A percentile compares a stretch with the other conserved stretches of the same genome.
Evolutionary conservation across 1,140 invertebrate species (phyloP).

Genomic region (Tetramorium simillimum): DNA sequence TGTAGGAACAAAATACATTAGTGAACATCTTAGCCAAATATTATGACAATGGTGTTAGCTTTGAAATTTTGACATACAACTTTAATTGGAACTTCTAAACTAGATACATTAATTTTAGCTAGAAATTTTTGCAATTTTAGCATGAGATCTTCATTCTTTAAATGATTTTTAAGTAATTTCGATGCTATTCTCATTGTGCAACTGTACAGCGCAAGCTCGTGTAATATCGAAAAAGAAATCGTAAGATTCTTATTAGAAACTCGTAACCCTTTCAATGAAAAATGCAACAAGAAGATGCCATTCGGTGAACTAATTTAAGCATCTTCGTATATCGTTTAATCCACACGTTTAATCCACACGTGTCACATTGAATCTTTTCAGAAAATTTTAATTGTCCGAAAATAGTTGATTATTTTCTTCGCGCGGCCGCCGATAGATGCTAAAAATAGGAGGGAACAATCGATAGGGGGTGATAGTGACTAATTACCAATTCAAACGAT

Average conservation of each 20-base stretch:
- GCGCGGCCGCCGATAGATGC: neutral
- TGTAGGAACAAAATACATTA: too few species aligned
- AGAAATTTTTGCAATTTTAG: neutral
- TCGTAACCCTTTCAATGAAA: too few species aligned
- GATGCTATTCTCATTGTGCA: neutral
- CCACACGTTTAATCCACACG: neutral
- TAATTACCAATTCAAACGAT: constrained; percentile 59
- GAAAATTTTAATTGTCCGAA: constrained; percentile 4
- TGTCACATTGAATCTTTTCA: neutral
- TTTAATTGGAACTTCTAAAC: neutral
- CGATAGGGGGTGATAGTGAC: constrained; percentile 21
- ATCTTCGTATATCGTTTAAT: neutral
- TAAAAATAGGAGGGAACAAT: constrained; percentile 44
- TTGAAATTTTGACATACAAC: too few species aligned
- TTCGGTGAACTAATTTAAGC: neutral
- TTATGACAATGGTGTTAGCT: too few species aligned
- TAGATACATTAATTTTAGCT: neutral
- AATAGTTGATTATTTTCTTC: constrained; percentile 1
- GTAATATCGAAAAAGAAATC: neutral
- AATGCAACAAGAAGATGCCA: neutral
- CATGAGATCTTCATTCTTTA: neutral
- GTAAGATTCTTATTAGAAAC: neutral
- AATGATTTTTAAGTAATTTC: neutral
- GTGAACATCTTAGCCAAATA: too few species aligned
- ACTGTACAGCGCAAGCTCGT: neutral